Base-by-base conservation (phyloP, 2,888 invertebrate genomes). In the Leucoma salicis region DNA sequence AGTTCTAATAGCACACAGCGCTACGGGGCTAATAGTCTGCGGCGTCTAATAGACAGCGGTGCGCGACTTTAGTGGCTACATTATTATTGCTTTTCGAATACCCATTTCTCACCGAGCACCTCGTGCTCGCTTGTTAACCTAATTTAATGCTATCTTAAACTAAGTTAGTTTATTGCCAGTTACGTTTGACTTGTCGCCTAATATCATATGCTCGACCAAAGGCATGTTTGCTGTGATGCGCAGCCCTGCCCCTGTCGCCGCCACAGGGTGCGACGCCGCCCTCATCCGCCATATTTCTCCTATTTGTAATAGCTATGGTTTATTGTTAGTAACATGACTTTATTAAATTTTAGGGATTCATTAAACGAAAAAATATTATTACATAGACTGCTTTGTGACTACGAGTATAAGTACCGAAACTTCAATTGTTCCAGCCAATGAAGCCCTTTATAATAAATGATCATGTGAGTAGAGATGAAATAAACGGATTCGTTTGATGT, bases 51-150 rank as follows among this genome's bases (percentile, higher is more conserved):
- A 60, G 81, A 84, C 86, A 75, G 74, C 84, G 79, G 77, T 82
- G 85, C 84, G 83, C 79, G 81, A 84, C 84, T 79, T 75, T 72
- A 72, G 66, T 75, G 70, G 74, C 90, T 90, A 89, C 84, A 69
- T 82, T 89, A 86, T 90, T 90, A 90, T 90, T 90, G 90, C 90
- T 90, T 90, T 82, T 89, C 85, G 90, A 87, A 90, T 90, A 90
- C 90, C 90, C 89, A 86, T 82, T 79, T 78, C 82, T 76, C 70
- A 68, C 78, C 78, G 78, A 85, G 74, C 87, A 87, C 87, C 87
- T 79, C 82, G 87, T 87, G 85, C 79, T 81, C 83, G 61, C 78
- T 64, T 44, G 29, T 64, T 69, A 79, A 69, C 56, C 69, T 81
- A 84, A 56, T 47, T 74, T 82, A 78, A 63, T 50, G 16, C 74